Evolutionary conservation across 1,140 invertebrate species (phyloP).

Genomic region (Tetramorium parvispinum): DNA sequence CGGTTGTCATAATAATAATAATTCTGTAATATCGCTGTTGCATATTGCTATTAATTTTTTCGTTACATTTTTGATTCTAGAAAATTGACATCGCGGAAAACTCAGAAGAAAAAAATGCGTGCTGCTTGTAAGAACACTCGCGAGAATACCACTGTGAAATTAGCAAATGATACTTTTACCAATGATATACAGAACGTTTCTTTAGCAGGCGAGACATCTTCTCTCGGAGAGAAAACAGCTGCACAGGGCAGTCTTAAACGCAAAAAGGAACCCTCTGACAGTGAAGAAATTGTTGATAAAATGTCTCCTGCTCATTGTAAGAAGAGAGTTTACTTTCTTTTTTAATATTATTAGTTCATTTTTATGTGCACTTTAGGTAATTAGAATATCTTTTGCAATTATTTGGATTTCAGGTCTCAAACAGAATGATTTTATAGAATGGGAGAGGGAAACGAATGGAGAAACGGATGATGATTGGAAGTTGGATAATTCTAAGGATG

Average conservation of each 20-base stretch:
- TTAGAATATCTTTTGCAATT: not conserved
- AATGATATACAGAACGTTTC: not conserved
- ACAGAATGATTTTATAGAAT: not conserved
- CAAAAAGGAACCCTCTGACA: not conserved
- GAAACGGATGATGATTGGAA: not conserved
- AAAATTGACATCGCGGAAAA: not conserved
- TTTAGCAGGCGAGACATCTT: not conserved
- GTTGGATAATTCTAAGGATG: not conserved
- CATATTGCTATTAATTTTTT: not conserved
- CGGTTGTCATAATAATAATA: not conserved
- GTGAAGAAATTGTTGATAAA: not conserved
- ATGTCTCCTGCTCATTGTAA: not conserved
- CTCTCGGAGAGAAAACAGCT: not conserved
- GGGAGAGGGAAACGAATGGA: not conserved
- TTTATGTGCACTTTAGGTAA: not conserved
- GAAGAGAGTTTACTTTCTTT: not conserved
- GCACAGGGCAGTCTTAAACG: not conserved
- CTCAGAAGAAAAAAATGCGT: not conserved
- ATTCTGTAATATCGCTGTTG: not conserved
- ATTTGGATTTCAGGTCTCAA: slow-evolving; percentile 62
- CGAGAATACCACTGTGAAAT: not conserved
- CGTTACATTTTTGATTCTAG: not conserved
- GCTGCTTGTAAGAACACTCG: not conserved
- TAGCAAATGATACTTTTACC: not conserved
- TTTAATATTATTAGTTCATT: not conserved